Evolutionary conservation across 2,113 vertebrate species (phyloP).

Genomic region (Eubucco bourcierii): DNA sequence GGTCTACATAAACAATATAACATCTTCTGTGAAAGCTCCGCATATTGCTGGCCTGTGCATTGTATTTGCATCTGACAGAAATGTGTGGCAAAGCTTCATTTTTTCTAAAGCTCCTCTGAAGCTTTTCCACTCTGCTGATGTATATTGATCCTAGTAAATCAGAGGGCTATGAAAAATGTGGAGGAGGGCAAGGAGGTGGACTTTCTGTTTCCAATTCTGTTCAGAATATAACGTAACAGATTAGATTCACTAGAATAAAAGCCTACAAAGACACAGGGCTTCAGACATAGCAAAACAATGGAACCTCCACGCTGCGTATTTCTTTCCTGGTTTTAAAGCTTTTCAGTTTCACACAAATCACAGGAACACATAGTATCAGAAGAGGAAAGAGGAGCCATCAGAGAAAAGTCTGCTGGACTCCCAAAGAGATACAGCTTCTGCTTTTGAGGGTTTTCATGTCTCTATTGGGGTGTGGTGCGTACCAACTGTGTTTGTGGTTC

Average conservation of each 20-base stretch:
- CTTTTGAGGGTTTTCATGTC: not conserved
- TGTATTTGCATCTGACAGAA: not conserved
- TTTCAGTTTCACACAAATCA: not conserved
- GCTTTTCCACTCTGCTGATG: not conserved
- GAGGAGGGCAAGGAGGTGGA: not conserved
- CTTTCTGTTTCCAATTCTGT: not conserved
- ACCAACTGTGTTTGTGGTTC: not conserved
- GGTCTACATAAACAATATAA: not conserved
- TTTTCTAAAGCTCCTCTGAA: not conserved
- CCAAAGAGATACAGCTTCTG: not conserved
- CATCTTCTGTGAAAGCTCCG: not conserved
- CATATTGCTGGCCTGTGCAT: not conserved
- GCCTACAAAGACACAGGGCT: not conserved
- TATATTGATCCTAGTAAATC: not conserved
- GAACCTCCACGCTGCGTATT: not conserved
- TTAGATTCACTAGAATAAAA: not conserved
- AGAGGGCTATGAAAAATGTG: not conserved
- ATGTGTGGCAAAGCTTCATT: not conserved
- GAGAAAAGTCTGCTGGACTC: not conserved
- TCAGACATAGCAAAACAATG: not conserved
- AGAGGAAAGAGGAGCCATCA: not conserved
- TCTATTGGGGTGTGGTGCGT: fast-evolving
- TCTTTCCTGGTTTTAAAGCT: not conserved
- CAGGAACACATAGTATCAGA: not conserved
- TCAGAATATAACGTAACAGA: not conserved